phyloP scores from a whole-genome alignment of 2,797 vertebrate species.

The Eremophila alpestris region DNA sequence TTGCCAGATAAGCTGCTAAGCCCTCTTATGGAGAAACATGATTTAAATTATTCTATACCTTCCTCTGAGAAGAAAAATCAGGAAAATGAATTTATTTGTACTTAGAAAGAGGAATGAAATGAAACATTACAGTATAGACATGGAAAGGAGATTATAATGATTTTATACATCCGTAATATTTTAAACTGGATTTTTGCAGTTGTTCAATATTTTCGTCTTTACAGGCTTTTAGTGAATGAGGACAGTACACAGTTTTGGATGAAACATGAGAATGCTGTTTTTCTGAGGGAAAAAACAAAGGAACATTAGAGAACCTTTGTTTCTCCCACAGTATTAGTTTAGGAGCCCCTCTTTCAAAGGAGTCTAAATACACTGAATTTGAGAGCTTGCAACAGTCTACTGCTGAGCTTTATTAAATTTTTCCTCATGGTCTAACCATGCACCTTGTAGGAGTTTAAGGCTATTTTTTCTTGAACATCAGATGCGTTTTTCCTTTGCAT shows the following conservation, averaged over 20 bases:
- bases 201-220: neutral
- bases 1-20: conserved; percentile 18
- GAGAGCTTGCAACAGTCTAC: neutral
- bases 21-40: neutral
- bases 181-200: neutral
- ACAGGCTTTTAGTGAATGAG: neutral
- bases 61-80: neutral
- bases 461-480: neutral
- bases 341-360: neutral
- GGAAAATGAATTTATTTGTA: neutral
- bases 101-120: neutral
- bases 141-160: neutral
- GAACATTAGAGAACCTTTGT: neutral
- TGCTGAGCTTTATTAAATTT: neutral
- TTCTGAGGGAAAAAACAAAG: neutral
- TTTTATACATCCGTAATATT: neutral
- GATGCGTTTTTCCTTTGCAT: neutral
- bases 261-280: neutral
- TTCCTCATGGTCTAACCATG: neutral
- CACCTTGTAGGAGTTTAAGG: neutral
- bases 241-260: neutral
- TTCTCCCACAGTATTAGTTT: neutral
- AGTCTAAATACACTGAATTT: neutral
- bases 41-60: neutral
- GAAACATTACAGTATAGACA: neutral